Evolutionary conservation across 2,888 invertebrate genomes (phyloP), one percentile per base, ranked within the genome.

Genomic region (Alsophila aescularia): DNA sequence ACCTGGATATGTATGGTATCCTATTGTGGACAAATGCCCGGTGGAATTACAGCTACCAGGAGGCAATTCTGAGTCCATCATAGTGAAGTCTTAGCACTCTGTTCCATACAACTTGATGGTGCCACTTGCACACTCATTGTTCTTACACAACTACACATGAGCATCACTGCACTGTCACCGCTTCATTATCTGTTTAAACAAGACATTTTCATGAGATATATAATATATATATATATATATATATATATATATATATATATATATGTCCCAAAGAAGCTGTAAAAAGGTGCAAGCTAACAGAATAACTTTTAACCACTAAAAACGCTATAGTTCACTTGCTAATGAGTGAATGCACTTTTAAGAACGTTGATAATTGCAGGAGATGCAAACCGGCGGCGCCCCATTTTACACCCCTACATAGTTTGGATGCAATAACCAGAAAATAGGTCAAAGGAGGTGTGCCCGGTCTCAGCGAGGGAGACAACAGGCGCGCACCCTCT

Each of bases 371-470:
- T 75, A 72, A 81, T 62, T 80, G 80, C 83, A 83, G 69, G 69
- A 58, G 72, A 75, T 81, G 80, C 82, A 82, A 77, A 79, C 80
- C 83, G 79, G 75, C 79, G 81, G 78, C 77, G 83, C 73, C 85
- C 89, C 79, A 86, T 70, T 83, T 87, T 80, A 77, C 81, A 84
- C 79, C 85, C 85, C 72, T 75, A 85, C 83, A 85, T 84, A 87
- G 81, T 79, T 83, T 79, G 82, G 78, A 90, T 90, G 90, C 90
- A 91, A 80, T 88, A 90, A 80, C 83, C 87, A 87, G 91, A 88
- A 91, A 87, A 90, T 91, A 90, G 91, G 91, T 91, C 91, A 91
- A 79, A 82, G 82, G 88, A 90, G 90, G 90, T 90, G 90, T 86
- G 90, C 87, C 90, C 85, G 82, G 83, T 75, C 83, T 73, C 79